Base-by-base conservation (phyloP, 2,113 vertebrate species). In the Saguinus midas region DNA sequence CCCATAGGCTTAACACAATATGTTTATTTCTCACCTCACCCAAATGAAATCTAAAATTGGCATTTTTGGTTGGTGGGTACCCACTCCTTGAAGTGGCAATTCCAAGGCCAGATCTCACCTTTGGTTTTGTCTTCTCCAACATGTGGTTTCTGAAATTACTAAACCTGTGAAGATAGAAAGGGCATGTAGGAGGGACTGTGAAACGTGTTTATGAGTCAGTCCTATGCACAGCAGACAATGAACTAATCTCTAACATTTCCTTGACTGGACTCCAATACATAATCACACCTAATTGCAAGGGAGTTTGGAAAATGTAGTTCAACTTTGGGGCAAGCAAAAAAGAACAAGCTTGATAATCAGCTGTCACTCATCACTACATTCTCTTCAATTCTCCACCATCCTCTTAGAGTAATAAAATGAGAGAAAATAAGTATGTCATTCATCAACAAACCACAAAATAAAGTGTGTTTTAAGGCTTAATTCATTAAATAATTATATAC, bases 351-450 rank as follows among this genome's bases (percentile, higher is more conserved):
- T 76, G 10, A 2, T 72, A 7, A 17, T 57, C 27, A 90, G 1
- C 21, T 78, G 40, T 27, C 0, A n/a, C 1, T 75, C 14, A 72
- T 21, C 0, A 20, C 0, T 1, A 17, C 23, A 57, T 37, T 83
- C 17, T 72, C 43, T n/a, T 70, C n/a, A 78, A 14, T 3, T 23
- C 3, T 29, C 8, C 12, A 35, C 0, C 10, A 4, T 40, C 25
- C 11, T 75, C 48, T 73, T n/a, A 55, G 43, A 75, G 27, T 37
- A 43, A 52, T 13, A 93, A 84, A 90, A 32, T 29, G 0, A 50
- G 81, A 72, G n/a, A 75, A 64, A 66, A 29, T 1, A 75, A 57
- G 81, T 20, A 27, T 23, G 18, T 5, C 1, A 94, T 64, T 68
- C 37, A 82, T 92, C 14, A 79, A n/a, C 8, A n/a, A 83, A 76